These are phyloP conservation scores for Erebia aethiops DNA, from an alignment of 2,888 invertebrate genomes.

Conservation along the genomic window DNA sequence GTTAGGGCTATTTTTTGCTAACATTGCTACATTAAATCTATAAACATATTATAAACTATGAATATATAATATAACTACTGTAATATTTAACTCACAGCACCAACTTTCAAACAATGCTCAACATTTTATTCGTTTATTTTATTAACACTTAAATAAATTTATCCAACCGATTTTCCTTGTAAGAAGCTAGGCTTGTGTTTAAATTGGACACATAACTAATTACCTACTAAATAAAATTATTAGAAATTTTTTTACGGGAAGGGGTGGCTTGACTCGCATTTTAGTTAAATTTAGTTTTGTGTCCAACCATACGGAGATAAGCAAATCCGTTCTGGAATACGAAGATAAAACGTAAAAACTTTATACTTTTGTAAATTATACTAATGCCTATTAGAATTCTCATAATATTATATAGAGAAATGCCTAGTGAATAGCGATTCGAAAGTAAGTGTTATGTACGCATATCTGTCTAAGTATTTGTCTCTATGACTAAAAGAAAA, in stretches of 20 bases:
- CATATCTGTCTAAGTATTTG: not conserved
- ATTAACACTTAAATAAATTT: slow-evolving; percentile 5
- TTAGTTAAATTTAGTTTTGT: slow-evolving; percentile 4
- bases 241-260: too few relatives aligned
- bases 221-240: too few relatives aligned
- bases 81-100: slow-evolving; percentile 46
- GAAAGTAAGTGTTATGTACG: not conserved
- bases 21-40: slow-evolving; percentile 3
- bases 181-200: not conserved
- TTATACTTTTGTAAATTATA: not conserved
- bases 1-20: not conserved
- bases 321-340: not conserved
- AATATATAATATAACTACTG: slow-evolving; percentile 20
- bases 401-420: not conserved
- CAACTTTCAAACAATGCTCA: slow-evolving; percentile 44
- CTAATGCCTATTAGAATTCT: not conserved
- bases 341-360: not conserved
- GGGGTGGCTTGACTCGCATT: not conserved
- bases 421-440: not conserved
- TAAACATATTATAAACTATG: slow-evolving; percentile 25
- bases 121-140: slow-evolving; percentile 27
- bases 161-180: not conserved
- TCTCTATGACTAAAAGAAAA: not conserved
- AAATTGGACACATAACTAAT: not conserved
- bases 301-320: not conserved